Base-by-base conservation (phyloP, 2,888 invertebrate species). In the Drosophila prostipennis region DNA sequence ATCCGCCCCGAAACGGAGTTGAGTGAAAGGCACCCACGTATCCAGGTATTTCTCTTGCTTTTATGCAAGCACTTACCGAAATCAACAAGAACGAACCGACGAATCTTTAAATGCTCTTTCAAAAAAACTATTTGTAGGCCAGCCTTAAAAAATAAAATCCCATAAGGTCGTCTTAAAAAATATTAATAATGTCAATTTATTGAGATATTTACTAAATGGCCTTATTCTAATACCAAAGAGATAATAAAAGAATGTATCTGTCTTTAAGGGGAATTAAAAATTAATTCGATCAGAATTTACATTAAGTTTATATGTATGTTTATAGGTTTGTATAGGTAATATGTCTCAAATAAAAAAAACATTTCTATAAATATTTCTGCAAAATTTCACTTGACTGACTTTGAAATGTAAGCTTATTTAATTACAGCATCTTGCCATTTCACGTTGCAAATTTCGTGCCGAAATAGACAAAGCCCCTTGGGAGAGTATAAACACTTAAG, bases 1-100 rank as follows among this genome's bases (percentile, higher is more conserved):
- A 59, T 6, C 29, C 46, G 46, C 16, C 46, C 32, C 46, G 11
- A 11, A 46, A 16, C 46, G 52, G 45, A 52, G 61, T 52, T 74
- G 84, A 87, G 84, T 84, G 84, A 84, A 84, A 84, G 84, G 87
- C 84, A 87, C 83, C 83, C 87, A 84, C 83, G 76, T 67, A 29
- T 42, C 26, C 36, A 53, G 46, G 51, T 46, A 54, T 60, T 60
- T 58, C 23, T 14, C 26, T 42, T 42, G 53, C 8, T 34, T 68
- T 51, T 39, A 36, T 39, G 46, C 40, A 34, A 53, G 53, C 46
- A 11, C 39, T 19, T 54, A 26, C 34, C 19, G 13, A 26, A 40
- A 46, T n/a, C 32, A 34, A 16, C 42, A 43, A 57, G 60, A 48
- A 42, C 19, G 13, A 10, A 49, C 14, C 34, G 40, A 0, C 14